phyloP scores from a whole-genome alignment of 2,797 vertebrate species.

The Phrynocephalus vlangalii region DNA sequence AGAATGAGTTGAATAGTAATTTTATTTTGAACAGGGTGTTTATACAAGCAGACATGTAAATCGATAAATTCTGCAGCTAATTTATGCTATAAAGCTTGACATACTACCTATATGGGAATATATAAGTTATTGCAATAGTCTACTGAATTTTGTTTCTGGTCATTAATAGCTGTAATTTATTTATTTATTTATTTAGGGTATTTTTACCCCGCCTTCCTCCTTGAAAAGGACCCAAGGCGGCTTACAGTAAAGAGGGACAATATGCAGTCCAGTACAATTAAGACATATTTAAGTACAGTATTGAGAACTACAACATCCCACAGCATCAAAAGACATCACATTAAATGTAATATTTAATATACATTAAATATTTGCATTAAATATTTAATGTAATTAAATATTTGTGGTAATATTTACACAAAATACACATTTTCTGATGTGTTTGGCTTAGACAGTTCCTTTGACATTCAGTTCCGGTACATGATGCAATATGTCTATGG shows the following conservation, averaged over 20 bases:
- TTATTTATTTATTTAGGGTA: no score
- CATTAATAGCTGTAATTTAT: background rate
- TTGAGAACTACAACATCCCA: no score
- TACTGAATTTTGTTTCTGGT: background rate
- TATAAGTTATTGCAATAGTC: background rate
- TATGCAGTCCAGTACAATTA: no score
- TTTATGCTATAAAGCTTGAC: background rate
- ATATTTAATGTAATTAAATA: no score
- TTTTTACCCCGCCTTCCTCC: no score
- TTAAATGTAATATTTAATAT: no score
- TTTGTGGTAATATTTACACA: constrained; percentile 22
- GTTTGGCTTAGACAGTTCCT: background rate
- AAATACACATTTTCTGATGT: background rate
- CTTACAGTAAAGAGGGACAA: no score
- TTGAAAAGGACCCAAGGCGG: no score
- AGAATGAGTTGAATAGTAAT: background rate
- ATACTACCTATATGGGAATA: background rate
- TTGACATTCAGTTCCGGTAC: background rate
- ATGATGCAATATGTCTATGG: background rate
- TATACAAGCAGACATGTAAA: background rate
- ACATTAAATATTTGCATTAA: no score
- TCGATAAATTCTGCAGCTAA: background rate
- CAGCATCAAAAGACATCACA: no score
- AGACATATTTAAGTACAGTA: no score
- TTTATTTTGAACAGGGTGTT: background rate